Percentiles rank a stretch among this genome's conserved stretches.
Evolutionary conservation across 2,113 vertebrate genomes (phyloP).

Genomic region (Brachirus orientalis): DNA sequence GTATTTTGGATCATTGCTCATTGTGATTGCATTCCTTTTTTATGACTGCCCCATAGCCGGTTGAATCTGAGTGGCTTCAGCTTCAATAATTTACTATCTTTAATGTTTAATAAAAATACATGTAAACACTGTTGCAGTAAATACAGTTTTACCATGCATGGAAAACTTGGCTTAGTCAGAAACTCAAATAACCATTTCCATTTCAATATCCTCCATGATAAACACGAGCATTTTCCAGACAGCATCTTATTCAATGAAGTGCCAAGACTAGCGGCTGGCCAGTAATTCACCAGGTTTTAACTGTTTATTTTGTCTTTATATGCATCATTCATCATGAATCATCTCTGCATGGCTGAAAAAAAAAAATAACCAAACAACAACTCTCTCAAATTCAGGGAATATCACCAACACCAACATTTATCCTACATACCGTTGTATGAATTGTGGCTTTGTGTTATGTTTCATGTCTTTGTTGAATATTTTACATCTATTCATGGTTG

Average conservation of each 20-base stretch:
- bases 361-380: too few species aligned
- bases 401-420: too few species aligned
- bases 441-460: too few species aligned
- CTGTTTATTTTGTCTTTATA: constrained; percentile 45
- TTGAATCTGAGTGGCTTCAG: background rate
- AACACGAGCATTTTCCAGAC: constrained; percentile 58
- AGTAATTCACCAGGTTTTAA: constrained; percentile 20
- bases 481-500: too few species aligned
- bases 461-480: too few species aligned
- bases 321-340: constrained; percentile 31
- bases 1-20: too few species aligned
- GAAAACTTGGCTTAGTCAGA: constrained; percentile 35
- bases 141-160: constrained; percentile 53
- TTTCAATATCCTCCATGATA: constrained; percentile 63
- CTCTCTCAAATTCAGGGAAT: too few species aligned
- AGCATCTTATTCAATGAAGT: constrained; percentile 60
- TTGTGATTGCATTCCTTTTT: too few species aligned
- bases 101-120: background rate
- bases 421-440: too few species aligned
- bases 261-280: constrained; percentile 35
- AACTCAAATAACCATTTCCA: constrained; percentile 67
- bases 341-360: constrained; percentile 18
- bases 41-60: too few species aligned
- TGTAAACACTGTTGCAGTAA: constrained; percentile 47
- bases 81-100: constrained; percentile 30